Percentiles rank a stretch among this genome's conserved stretches.
These are phyloP conservation scores for Megamerina dolium DNA, from an alignment of 2,888 invertebrate genomes.

Conservation along the genomic window DNA sequence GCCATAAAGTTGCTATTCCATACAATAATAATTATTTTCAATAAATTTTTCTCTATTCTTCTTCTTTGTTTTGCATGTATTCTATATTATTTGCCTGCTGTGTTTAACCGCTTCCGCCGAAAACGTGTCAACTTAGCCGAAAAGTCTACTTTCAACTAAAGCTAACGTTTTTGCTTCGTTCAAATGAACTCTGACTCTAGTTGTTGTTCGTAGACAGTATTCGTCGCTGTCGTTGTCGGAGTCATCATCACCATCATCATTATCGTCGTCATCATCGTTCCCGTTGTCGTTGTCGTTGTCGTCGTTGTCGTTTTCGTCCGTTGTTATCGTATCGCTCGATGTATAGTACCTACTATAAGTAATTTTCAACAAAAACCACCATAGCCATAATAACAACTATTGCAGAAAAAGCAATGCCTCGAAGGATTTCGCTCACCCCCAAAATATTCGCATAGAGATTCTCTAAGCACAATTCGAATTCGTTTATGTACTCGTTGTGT, in stretches of 20 bases:
- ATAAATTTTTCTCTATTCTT: background rate
- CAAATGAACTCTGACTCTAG: constrained; percentile 16
- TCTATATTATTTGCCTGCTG: background rate
- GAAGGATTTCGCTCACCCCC: too few species aligned
- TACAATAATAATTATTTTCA: background rate
- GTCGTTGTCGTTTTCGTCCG: background rate
- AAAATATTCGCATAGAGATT: too few species aligned
- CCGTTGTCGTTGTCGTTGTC: background rate
- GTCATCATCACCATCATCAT: background rate
- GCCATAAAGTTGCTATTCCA: too few species aligned
- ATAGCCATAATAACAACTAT: too few species aligned
- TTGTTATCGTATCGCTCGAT: constrained; percentile 2
- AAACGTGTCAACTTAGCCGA: constrained; percentile 45
- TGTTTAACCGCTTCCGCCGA: constrained; percentile 32
- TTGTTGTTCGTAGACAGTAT: constrained; percentile 20
- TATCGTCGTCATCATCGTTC: background rate
- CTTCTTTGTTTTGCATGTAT: background rate
- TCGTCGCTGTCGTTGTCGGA: constrained; percentile 21
- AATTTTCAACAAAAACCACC: too few species aligned
- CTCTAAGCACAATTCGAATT: too few species aligned
- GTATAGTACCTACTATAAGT: too few species aligned
- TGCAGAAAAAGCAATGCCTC: too few species aligned
- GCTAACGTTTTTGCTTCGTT: constrained; percentile 37
- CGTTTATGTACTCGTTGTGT: too few species aligned
- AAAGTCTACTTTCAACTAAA: constrained; percentile 49